Evolutionary conservation across 2,113 vertebrate genomes (phyloP).

Genomic region (Pangasianodon gigas): DNA sequence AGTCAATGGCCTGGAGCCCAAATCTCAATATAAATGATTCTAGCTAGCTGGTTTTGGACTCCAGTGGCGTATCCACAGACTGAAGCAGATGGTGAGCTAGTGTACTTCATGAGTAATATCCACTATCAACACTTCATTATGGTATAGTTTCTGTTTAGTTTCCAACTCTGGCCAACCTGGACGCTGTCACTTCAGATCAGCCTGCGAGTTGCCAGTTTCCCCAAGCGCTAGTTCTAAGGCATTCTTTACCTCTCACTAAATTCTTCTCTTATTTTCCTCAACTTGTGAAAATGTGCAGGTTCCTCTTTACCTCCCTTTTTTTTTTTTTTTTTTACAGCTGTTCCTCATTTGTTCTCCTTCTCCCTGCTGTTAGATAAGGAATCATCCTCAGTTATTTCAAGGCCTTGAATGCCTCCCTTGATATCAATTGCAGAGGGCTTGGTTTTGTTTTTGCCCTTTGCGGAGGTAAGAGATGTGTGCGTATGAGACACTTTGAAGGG

Average conservation of each 20-base stretch:
- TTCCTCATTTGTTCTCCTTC: conserved; percentile 57
- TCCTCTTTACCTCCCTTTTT: background rate
- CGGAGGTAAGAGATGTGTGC: conserved; percentile 58
- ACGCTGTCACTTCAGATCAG: conserved; percentile 54
- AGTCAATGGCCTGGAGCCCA: background rate
- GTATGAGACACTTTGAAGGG: conserved; percentile 41
- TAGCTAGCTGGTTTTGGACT: background rate
- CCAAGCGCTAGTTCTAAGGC: conserved; percentile 32
- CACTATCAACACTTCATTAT: conserved; percentile 68
- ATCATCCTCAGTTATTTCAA: conserved; percentile 57
- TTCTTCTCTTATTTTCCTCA: conserved; percentile 23
- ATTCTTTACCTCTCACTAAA: conserved; percentile 15
- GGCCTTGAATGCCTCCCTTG: conserved; percentile 59
- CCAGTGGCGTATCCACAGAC: conserved; percentile 45
- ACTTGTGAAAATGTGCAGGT: conserved; percentile 30
- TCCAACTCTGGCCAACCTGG: conserved; percentile 59
- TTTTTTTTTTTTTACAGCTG: conserved; percentile 51
- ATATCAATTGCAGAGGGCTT: conserved; percentile 57
- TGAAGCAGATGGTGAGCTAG: conserved; percentile 55
- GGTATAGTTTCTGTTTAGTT: conserved; percentile 64
- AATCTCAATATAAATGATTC: background rate
- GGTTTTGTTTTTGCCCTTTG: conserved; percentile 49
- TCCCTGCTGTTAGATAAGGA: conserved; percentile 46
- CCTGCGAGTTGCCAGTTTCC: conserved; percentile 41
- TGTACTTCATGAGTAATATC: conserved; percentile 69